Evolutionary conservation across 2,113 vertebrate genomes (phyloP).

Genomic region (Odocoileus virginianus): DNA sequence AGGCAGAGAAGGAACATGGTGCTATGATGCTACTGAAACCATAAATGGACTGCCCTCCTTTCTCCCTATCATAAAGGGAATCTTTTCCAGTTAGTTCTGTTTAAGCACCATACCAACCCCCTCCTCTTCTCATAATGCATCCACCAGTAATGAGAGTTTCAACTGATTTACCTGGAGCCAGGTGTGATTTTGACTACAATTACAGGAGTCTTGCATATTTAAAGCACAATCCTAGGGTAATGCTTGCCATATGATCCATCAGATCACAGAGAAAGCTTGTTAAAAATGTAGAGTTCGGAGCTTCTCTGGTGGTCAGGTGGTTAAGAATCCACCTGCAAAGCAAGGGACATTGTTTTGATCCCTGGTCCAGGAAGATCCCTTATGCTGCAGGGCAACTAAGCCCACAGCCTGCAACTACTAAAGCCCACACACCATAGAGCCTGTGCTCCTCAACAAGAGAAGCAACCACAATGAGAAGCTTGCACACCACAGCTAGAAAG

Average conservation of each 20-base stretch:
- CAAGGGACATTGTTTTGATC: neutral
- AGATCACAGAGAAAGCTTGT: neutral
- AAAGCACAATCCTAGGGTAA: neutral
- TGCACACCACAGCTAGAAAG: neutral
- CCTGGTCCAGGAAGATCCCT: neutral
- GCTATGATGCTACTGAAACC: neutral
- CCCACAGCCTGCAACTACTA: neutral
- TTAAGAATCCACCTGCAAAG: neutral
- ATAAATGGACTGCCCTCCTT: neutral
- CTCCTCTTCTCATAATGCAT: neutral
- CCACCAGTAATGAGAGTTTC: neutral
- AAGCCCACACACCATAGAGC: neutral
- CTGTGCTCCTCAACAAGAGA: neutral
- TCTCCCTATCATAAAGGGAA: neutral
- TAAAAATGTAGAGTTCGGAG: neutral
- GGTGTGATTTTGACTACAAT: neutral
- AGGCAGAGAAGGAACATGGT: neutral
- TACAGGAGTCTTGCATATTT: neutral
- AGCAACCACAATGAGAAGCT: neutral
- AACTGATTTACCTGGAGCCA: neutral
- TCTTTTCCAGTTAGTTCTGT: neutral
- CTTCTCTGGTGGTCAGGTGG: neutral
- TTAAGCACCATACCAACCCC: neutral
- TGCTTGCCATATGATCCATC: neutral
- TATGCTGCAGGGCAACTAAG: neutral